Evolutionary conservation across 2,888 invertebrate species (phyloP), one percentile per base, ranked within the genome.

Genomic region (Tholera decimalis): DNA sequence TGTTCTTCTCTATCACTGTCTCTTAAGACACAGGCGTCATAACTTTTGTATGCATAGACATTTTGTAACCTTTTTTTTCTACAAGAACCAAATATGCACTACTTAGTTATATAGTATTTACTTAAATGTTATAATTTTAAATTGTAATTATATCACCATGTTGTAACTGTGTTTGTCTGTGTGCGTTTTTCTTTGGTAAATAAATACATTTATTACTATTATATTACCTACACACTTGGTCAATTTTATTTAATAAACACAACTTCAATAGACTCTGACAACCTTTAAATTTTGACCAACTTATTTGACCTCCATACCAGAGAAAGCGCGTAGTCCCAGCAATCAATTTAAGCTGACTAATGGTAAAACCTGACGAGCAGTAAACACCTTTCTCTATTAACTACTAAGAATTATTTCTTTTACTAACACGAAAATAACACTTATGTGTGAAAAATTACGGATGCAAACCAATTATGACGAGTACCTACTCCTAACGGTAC

Each of bases 221-320:
- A n/a, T n/a, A n/a, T n/a, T n/a, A n/a, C n/a, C n/a, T n/a, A n/a
- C n/a, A n/a, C n/a, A 35, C n/a, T 58, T 39, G n/a, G 8, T 28
- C 37, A 2, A 1, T 28, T 18, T 22, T 41, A 11, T 43, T 7
- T 44, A 44, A 35, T 53, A 18, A 43, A 28, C n/a, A n/a, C n/a
- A 50, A 22, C 37, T 39, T 41, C 9, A 46, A 54, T 49, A 18
- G 26, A 20, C 28, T 0, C 13, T 43, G 0, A 1, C 6, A 33
- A 47, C 24, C 28, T 43, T 11, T 30, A 59, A 56, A 56, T 47
- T 46, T 28, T 62, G 62, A 63, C 73, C 62, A 51, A 72, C 62
- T 46, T 62, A 49, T 47, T 49, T 65, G 64, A 73, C 80, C 77
- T 47, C 50, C 24, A 20, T 76, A 8, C 0, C 24, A 56, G 80